These are phyloP conservation scores for Panagrolaimus sp. DNA, from an alignment of 1,140 invertebrate genomes.

Conservation along the genomic window DNA sequence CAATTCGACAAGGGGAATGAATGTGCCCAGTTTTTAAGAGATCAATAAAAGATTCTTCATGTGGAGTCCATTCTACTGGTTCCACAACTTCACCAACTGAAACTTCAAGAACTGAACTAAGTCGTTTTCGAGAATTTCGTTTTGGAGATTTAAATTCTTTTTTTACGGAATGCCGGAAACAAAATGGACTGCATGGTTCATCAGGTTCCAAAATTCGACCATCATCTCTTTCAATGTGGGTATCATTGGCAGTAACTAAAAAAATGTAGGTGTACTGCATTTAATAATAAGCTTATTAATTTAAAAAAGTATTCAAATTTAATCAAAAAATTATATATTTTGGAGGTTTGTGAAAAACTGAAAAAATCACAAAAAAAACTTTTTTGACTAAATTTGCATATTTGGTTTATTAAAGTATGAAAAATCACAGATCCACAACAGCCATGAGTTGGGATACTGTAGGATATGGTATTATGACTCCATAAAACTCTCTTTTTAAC, in stretches of 20 bases:
- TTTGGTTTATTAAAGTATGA: too few species aligned
- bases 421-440: too few species aligned
- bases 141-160: background rate
- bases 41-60: background rate
- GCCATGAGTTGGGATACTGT: too few species aligned
- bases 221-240: background rate
- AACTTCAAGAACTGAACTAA: background rate
- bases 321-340: too few species aligned
- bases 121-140: background rate
- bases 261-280: too few species aligned
- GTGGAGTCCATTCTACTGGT: background rate
- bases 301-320: too few species aligned
- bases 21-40: background rate
- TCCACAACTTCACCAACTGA: background rate
- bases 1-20: background rate
- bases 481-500: too few species aligned
- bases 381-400: too few species aligned
- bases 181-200: background rate
- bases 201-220: background rate
- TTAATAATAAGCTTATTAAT: too few species aligned
- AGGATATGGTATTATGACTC: too few species aligned
- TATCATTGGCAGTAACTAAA: background rate
- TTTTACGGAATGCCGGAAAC: background rate
- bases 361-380: too few species aligned
- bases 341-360: too few species aligned